These are phyloP conservation scores for Gallinago solitaria DNA, from an alignment of 2,797 vertebrate species.

Conservation along the genomic window DNA sequence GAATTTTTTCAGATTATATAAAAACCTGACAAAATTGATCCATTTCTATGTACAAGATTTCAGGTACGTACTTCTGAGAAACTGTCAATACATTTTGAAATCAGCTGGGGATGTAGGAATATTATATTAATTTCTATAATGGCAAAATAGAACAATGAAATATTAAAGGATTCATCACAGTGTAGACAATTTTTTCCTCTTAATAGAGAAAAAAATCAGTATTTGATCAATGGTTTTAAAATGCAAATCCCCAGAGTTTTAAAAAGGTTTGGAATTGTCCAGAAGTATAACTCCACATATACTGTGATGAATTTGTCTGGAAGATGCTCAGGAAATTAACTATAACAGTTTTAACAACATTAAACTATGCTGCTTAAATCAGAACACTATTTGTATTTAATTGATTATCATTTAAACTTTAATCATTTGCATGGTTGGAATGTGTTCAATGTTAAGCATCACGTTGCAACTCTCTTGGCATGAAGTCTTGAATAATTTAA, in stretches of 20 bases:
- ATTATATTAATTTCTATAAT: neutral
- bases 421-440: neutral
- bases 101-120: neutral
- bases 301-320: neutral
- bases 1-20: neutral
- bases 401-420: neutral
- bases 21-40: neutral
- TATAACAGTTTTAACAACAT: neutral
- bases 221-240: neutral
- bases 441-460: neutral
- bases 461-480: neutral
- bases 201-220: neutral
- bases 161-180: neutral
- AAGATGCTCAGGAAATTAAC: neutral
- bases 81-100: neutral
- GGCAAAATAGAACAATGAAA: neutral
- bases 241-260: neutral
- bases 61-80: neutral
- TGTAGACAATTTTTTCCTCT: neutral
- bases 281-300: neutral
- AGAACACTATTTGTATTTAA: neutral
- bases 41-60: neutral
- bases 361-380: neutral
- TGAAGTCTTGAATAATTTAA: neutral
- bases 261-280: neutral